Conservation (phyloP, 1,140 invertebrate species). For the Brachionus rotundiformis region DNA sequence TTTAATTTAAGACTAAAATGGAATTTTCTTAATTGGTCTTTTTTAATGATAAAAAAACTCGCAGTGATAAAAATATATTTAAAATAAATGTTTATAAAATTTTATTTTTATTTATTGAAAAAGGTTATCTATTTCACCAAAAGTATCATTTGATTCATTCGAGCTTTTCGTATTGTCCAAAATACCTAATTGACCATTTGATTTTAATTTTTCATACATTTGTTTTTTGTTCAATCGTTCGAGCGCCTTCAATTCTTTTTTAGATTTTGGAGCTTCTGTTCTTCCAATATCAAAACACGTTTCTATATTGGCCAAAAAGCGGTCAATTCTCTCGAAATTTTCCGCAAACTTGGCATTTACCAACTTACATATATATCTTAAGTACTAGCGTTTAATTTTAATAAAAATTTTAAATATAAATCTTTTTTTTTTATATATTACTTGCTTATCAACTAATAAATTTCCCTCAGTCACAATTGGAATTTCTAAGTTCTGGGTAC, state of each 20-base stretch:
- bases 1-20: no score
- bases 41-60: no score
- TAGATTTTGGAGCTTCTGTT: neutral
- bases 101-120: neutral
- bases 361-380: neutral
- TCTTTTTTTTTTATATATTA: neutral
- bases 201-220: constrained; percentile 14
- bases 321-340: constrained; percentile 45
- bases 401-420: neutral
- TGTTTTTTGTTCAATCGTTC: constrained; percentile 5
- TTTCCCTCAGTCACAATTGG: constrained; percentile 2
- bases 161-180: neutral
- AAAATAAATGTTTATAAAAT: neutral
- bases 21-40: no score
- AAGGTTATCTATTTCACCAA: constrained; percentile 9
- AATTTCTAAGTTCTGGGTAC: constrained; percentile 50
- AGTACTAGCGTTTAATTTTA: constrained; percentile 8
- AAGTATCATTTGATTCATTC: neutral
- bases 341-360: constrained; percentile 1
- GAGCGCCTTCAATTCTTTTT: constrained; percentile 19
- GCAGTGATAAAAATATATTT: neutral
- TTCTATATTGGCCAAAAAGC: constrained; percentile 26
- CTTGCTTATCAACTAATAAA: neutral
- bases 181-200: neutral
- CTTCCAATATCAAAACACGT: neutral